phyloP scores from a whole-genome alignment of 2,888 invertebrate genomes.

The Cabera pusaria region DNA sequence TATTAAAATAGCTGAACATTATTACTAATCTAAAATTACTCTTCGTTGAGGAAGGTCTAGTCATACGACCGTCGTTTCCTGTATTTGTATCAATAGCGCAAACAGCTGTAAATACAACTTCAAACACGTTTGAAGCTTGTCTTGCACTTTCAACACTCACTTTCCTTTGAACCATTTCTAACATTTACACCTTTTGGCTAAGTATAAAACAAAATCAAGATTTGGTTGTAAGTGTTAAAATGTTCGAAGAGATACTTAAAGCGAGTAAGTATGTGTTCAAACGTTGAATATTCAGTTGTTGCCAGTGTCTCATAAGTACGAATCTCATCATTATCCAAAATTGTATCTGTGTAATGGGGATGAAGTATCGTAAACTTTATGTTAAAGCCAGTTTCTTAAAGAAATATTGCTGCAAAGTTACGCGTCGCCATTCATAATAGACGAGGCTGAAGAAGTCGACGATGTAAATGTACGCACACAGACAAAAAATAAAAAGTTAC shows the following conservation, averaged over 20 bases:
- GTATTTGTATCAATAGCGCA: conserved; percentile 37
- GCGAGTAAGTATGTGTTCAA: too few relatives aligned
- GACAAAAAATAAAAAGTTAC: conserved; percentile 22
- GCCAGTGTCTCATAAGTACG: conserved; percentile 4
- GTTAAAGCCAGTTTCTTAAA: conserved; percentile 37
- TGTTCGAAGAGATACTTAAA: too few relatives aligned
- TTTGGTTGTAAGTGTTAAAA: too few relatives aligned
- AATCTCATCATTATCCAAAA: conserved; percentile 14
- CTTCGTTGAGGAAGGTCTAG: conserved; percentile 17
- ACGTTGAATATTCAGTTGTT: conserved; percentile 4
- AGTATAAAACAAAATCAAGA: not conserved
- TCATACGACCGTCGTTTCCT: conserved; percentile 19
- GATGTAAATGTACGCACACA: conserved; percentile 42
- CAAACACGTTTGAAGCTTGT: conserved; percentile 44
- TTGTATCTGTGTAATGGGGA: conserved; percentile 26
- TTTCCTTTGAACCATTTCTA: conserved; percentile 31
- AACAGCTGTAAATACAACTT: conserved; percentile 37
- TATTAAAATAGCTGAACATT: too few relatives aligned
- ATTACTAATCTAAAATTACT: not conserved
- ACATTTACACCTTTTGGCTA: conserved; percentile 10
- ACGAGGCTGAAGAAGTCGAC: conserved; percentile 42
- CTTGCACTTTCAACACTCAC: conserved; percentile 15
- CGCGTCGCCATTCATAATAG: conserved; percentile 52
- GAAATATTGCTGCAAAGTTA: conserved; percentile 28
- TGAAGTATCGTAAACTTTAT: conserved; percentile 37